Percentiles rank a stretch among this genome's conserved stretches.
phyloP scores from a whole-genome alignment of 2,113 vertebrate genomes.

The Bubalus kerabau region DNA sequence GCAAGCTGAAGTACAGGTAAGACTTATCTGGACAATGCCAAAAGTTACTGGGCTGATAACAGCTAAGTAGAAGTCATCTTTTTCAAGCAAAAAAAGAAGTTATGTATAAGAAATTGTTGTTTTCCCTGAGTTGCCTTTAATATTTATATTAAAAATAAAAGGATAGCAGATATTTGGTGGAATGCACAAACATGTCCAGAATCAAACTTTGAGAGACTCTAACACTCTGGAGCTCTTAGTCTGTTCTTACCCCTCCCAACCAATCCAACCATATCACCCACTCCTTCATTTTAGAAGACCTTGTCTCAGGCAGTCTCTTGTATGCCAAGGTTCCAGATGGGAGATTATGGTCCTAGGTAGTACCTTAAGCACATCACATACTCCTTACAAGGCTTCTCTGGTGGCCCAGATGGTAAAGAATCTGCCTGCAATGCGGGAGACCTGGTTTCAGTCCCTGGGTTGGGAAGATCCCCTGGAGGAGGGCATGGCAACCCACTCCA shows the following conservation, averaged over 20 bases:
- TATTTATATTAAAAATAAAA: neutral
- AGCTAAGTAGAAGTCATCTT: neutral
- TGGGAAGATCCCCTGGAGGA: neutral
- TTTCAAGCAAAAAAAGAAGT: neutral
- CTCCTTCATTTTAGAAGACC: neutral
- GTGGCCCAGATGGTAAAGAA: neutral
- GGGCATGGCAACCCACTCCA: neutral
- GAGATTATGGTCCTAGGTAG: neutral
- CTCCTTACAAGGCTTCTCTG: neutral
- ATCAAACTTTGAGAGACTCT: neutral
- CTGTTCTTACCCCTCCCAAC: neutral
- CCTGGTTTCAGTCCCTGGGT: neutral
- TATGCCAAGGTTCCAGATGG: neutral
- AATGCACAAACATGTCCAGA: neutral
- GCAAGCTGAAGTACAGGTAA: slow-evolving; percentile 84
- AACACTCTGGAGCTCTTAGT: neutral
- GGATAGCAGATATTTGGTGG: neutral
- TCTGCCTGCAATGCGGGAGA: neutral
- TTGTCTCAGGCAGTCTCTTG: neutral
- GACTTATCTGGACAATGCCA: neutral
- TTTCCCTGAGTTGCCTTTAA: neutral
- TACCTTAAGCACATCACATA: neutral
- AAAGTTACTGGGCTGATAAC: neutral
- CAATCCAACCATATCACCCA: too few species aligned
- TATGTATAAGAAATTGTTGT: fast-evolving